Percentiles rank a stretch among this genome's conserved stretches.
These are phyloP conservation scores for Eospalax fontanierii DNA, from an alignment of 2,797 vertebrate genomes.

Conservation along the genomic window DNA sequence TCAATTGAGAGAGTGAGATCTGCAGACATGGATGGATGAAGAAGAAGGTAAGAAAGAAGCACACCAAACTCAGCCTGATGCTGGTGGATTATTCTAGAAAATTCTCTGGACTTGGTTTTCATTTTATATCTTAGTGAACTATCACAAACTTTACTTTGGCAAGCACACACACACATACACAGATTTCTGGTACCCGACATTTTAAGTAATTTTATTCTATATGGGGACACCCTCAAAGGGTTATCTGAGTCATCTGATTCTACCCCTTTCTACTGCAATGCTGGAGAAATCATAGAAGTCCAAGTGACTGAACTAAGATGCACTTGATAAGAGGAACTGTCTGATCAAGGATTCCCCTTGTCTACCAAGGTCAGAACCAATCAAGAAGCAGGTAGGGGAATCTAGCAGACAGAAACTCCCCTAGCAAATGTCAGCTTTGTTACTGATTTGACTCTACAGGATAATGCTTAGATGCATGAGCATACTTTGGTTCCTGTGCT, in stretches of 20 bases:
- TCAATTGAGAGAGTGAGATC: not conserved
- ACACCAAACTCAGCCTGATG: not conserved
- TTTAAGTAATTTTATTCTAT: conserved; percentile 7
- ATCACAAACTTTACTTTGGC: conserved; percentile 17
- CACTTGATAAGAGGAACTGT: not conserved
- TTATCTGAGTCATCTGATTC: not conserved
- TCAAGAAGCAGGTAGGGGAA: not conserved
- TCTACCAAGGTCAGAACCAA: conserved; percentile 12
- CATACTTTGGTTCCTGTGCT: not conserved
- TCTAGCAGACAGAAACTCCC: not conserved
- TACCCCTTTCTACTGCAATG: not conserved
- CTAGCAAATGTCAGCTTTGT: not conserved
- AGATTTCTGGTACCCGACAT: not conserved
- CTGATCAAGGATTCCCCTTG: not conserved
- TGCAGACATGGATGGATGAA: not conserved
- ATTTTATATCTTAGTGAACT: conserved; percentile 19
- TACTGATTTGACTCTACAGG: not conserved
- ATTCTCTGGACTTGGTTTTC: conserved; percentile 36
- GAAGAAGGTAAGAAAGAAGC: not conserved
- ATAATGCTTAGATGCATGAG: not conserved
- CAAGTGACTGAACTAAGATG: not conserved
- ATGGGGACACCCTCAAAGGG: not conserved
- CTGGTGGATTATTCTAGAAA: not conserved
- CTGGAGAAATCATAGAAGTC: not conserved
- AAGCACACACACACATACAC: not conserved